A percentile compares a stretch with the other conserved stretches of the same genome.
These are phyloP conservation scores for Hylaeus anthracinus DNA, from an alignment of 1,140 invertebrate species.

Conservation along the genomic window DNA sequence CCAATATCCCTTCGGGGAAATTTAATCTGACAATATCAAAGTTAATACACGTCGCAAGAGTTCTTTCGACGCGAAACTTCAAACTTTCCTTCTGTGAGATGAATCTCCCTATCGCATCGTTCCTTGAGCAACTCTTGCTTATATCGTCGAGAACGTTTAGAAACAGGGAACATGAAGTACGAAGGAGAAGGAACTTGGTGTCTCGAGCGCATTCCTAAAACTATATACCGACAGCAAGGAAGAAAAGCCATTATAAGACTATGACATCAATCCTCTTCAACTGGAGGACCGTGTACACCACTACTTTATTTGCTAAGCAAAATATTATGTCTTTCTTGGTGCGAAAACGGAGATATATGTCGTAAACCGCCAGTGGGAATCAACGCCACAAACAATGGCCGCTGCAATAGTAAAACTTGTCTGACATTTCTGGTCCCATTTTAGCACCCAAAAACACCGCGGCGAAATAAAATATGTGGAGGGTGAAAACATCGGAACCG, in stretches of 20 bases:
- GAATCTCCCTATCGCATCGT: background rate
- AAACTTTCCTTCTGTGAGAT: background rate
- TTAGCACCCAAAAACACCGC: background rate
- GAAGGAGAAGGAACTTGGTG: background rate
- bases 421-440: constrained; percentile 2
- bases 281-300: background rate
- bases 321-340: constrained; percentile 9
- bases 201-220: background rate
- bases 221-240: background rate
- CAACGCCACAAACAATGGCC: background rate
- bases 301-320: constrained; percentile 15
- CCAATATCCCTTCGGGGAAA: background rate
- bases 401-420: constrained; percentile 5
- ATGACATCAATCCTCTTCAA: constrained; percentile 14
- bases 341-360: background rate
- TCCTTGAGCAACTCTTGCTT: background rate
- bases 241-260: background rate
- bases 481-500: too few relatives aligned
- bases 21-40: background rate
- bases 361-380: constrained; percentile 13
- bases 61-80: background rate
- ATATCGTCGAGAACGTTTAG: background rate
- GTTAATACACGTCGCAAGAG: background rate
- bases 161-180: background rate
- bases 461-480: constrained; percentile 10